A percentile compares a stretch with the other conserved stretches of the same genome.
These are phyloP conservation scores for Pachypanchax playfairii DNA, from an alignment of 2,113 vertebrate species.

Conservation along the genomic window DNA sequence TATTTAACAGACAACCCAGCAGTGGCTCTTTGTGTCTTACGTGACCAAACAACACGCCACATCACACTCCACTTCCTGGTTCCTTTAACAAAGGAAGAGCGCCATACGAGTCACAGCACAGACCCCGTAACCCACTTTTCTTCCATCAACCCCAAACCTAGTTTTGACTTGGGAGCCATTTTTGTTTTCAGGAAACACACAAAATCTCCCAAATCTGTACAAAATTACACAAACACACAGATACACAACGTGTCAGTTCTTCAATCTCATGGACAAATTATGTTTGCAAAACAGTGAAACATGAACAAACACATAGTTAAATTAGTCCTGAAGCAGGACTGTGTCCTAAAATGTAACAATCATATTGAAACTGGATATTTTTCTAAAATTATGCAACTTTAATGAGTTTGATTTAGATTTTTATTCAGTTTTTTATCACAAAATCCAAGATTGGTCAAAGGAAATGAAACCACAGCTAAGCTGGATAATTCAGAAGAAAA, in stretches of 20 bases:
- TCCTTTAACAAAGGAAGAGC: slow-evolving; percentile 32
- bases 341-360: too few species aligned
- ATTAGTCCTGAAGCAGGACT: too few species aligned
- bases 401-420: too few species aligned
- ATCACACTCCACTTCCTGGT: slow-evolving; percentile 40
- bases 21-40: slow-evolving; percentile 46
- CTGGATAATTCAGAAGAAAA: too few species aligned
- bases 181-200: slow-evolving; percentile 7
- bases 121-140: slow-evolving; percentile 58
- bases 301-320: too few species aligned
- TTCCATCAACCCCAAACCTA: slow-evolving; percentile 33
- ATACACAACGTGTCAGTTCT: neutral
- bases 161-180: slow-evolving; percentile 17
- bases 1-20: slow-evolving; percentile 38
- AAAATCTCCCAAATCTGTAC: neutral
- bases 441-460: too few species aligned
- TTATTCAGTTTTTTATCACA: too few species aligned
- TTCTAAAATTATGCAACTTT: too few species aligned
- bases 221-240: neutral
- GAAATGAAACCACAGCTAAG: too few species aligned
- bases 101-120: slow-evolving; percentile 27
- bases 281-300: too few species aligned
- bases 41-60: neutral
- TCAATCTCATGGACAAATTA: too few species aligned
- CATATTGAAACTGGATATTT: too few species aligned